Percentiles rank a stretch among this genome's conserved stretches.
phyloP scores from a whole-genome alignment of 2,113 vertebrate species.

The human (Homo sapiens) region DNA sequence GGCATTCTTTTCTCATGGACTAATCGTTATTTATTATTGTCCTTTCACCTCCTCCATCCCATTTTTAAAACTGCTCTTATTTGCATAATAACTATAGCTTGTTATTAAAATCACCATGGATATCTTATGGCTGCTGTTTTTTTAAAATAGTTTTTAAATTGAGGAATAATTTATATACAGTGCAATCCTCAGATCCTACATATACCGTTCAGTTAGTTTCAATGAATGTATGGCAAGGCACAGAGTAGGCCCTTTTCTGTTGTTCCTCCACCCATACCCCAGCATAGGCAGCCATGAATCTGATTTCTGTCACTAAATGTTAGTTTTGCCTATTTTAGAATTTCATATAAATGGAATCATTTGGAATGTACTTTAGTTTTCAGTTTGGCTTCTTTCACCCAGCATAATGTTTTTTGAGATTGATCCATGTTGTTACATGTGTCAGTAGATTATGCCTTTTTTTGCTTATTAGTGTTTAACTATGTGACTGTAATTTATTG shows the following conservation, averaged over 20 bases:
- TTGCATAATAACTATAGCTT: background rate
- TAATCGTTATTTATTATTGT: background rate
- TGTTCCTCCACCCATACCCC: background rate
- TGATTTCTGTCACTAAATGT: background rate
- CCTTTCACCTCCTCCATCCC: background rate
- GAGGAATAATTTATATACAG: background rate
- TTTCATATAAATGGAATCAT: background rate
- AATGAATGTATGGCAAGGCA: background rate
- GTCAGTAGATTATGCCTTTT: background rate
- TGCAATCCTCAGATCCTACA: background rate
- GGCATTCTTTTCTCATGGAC: background rate
- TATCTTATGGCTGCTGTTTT: background rate
- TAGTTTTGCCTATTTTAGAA: slow-evolving; percentile 6
- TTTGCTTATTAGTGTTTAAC: background rate
- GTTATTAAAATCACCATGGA: background rate
- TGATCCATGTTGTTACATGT: background rate
- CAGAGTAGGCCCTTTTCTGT: background rate
- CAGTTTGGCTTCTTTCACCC: background rate
- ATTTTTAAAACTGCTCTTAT: slow-evolving; percentile 26
- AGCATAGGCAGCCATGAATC: background rate
- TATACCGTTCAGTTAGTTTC: background rate
- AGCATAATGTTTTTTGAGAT: background rate
- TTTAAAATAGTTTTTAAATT: background rate
- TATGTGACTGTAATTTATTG: background rate
- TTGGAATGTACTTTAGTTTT: background rate